Conservation (phyloP, 2,797 vertebrate genomes). For the Enteromius radiatus region DNA sequence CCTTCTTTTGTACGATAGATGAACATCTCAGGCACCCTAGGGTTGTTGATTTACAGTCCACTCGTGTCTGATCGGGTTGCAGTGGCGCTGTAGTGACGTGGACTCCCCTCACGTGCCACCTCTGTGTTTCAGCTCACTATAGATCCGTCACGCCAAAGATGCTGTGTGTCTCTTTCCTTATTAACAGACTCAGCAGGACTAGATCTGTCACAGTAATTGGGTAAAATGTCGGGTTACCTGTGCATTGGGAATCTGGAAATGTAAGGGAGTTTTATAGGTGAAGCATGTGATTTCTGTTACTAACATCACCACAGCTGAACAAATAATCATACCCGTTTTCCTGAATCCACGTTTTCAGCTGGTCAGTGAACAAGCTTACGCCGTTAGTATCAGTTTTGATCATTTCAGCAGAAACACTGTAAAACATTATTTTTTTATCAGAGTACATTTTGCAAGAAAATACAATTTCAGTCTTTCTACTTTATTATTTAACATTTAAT, state of each 20-base stretch:
- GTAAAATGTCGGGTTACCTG: not conserved
- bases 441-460: not conserved
- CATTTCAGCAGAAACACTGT: not conserved
- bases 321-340: not conserved
- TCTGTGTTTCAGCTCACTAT: not conserved
- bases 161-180: not conserved
- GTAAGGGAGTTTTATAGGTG: not conserved
- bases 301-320: not conserved
- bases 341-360: not conserved
- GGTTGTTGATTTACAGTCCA: not conserved
- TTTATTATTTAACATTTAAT: not conserved
- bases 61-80: not conserved
- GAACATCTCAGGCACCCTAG: not conserved
- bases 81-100: not conserved
- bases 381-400: not conserved
- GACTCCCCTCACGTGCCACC: not conserved
- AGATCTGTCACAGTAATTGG: not conserved
- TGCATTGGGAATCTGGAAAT: not conserved
- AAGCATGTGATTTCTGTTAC: not conserved
- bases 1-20: not conserved
- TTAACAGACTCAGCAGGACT: not conserved
- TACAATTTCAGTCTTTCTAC: not conserved
- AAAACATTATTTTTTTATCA: too few relatives aligned
- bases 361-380: not conserved
- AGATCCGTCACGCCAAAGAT: not conserved